Percentiles rank a stretch among this genome's conserved stretches.
These are phyloP conservation scores for Cariama cristata DNA, from an alignment of 2,113 vertebrate genomes.

Conservation along the genomic window DNA sequence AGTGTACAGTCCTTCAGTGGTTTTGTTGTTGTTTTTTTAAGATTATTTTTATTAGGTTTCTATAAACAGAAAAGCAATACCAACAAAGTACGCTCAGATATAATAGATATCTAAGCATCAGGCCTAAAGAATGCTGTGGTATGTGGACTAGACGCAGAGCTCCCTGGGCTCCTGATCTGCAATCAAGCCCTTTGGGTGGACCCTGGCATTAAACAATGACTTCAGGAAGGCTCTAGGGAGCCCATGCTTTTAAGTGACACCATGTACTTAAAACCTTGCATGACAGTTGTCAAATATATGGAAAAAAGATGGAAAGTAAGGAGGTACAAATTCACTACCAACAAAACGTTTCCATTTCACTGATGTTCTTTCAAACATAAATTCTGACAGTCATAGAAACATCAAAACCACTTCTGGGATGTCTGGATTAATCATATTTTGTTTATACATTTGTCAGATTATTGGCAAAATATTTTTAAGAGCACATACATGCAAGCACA, in stretches of 20 bases:
- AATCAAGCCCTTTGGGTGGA: neutral
- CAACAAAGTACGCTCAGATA: neutral
- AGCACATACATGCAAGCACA: neutral
- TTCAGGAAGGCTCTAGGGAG: neutral
- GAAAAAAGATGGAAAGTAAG: neutral
- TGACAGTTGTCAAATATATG: neutral
- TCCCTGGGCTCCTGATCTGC: neutral
- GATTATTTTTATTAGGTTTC: conserved; percentile 6
- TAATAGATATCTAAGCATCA: neutral
- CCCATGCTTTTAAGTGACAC: neutral
- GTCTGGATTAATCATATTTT: neutral
- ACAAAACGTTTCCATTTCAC: neutral
- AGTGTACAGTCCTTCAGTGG: neutral
- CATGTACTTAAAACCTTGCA: neutral
- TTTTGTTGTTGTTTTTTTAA: neutral
- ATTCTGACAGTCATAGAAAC: neutral
- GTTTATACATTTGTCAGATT: neutral
- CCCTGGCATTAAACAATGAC: neutral
- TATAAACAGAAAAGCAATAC: conserved; percentile 10
- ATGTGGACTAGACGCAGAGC: neutral
- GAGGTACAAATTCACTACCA: neutral
- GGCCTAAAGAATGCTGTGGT: neutral
- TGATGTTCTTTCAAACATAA: neutral
- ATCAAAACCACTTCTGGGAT: neutral
- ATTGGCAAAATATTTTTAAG: neutral